phyloP scores from a whole-genome alignment of 1,140 invertebrate genomes.

The Uloborus diversus region DNA sequence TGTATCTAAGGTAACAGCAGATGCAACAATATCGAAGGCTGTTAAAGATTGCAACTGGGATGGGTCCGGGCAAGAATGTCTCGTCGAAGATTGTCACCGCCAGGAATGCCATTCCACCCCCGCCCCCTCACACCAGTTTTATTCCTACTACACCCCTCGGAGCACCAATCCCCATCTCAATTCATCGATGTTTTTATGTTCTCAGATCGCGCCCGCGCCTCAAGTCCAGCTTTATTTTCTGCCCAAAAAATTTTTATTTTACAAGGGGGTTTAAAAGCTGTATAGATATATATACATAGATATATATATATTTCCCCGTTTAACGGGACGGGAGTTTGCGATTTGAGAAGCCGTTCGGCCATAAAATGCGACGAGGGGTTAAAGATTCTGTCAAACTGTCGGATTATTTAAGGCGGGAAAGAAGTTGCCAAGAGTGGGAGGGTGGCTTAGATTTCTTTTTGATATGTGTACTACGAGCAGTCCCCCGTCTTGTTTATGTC shows the following conservation, averaged over 20 bases:
- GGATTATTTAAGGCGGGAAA: slow-evolving; percentile 19
- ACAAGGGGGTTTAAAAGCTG: background rate
- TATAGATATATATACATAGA: slow-evolving; percentile 6
- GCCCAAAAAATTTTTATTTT: background rate
- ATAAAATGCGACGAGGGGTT: background rate
- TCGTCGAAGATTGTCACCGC: slow-evolving; percentile 50
- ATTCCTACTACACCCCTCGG: background rate
- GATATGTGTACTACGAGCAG: no score
- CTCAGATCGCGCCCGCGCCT: background rate
- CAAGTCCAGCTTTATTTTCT: background rate
- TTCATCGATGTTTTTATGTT: slow-evolving; percentile 42
- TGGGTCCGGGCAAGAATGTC: slow-evolving; percentile 21
- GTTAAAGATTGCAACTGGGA: slow-evolving; percentile 39
- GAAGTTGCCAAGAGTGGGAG: no score
- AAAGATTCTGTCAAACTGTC: slow-evolving; percentile 45
- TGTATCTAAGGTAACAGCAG: slow-evolving; percentile 52
- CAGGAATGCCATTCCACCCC: slow-evolving; percentile 22
- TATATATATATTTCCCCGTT: background rate
- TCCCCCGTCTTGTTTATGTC: no score
- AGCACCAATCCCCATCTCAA: slow-evolving; percentile 41
- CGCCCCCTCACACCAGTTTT: background rate
- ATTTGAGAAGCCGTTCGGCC: background rate
- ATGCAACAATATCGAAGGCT: slow-evolving; percentile 51
- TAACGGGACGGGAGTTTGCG: slow-evolving; percentile 17
- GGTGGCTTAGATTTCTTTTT: no score